phyloP scores from a whole-genome alignment of 2,797 vertebrate genomes.

The Tolypeutes matacus region DNA sequence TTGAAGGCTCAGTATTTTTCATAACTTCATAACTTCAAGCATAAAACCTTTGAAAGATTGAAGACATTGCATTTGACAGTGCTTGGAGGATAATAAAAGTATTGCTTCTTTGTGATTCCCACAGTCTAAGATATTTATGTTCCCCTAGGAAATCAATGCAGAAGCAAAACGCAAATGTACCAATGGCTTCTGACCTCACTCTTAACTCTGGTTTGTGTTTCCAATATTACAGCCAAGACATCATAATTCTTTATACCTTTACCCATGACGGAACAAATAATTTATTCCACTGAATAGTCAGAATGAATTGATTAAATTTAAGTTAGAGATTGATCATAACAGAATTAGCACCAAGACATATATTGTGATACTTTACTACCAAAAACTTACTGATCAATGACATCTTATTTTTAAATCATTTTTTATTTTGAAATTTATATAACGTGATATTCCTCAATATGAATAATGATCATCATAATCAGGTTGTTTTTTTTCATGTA shows the following conservation, averaged over 20 bases:
- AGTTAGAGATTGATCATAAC: neutral
- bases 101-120: neutral
- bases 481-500: constrained; percentile 22
- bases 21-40: constrained; percentile 58
- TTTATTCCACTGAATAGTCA: neutral
- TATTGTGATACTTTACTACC: neutral
- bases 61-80: constrained; percentile 24
- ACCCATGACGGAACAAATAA: constrained; percentile 9
- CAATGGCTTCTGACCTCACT: constrained; percentile 28
- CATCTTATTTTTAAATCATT: constrained; percentile 17
- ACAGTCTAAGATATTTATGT: neutral
- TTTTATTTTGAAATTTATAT: constrained; percentile 1
- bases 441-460: neutral
- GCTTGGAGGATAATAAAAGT: neutral
- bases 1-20: constrained; percentile 34
- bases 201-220: constrained; percentile 68
- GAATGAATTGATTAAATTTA: neutral
- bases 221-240: constrained; percentile 50
- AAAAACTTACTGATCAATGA: neutral
- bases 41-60: constrained; percentile 10
- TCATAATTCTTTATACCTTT: neutral
- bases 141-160: constrained; percentile 60
- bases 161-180: constrained; percentile 42
- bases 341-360: neutral
- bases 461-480: neutral